A percentile compares a stretch with the other conserved stretches of the same genome.
These are phyloP conservation scores for Halichondria panicea DNA, from an alignment of 37 sponge, comb jelly and placozoan genomes.

Conservation along the genomic window DNA sequence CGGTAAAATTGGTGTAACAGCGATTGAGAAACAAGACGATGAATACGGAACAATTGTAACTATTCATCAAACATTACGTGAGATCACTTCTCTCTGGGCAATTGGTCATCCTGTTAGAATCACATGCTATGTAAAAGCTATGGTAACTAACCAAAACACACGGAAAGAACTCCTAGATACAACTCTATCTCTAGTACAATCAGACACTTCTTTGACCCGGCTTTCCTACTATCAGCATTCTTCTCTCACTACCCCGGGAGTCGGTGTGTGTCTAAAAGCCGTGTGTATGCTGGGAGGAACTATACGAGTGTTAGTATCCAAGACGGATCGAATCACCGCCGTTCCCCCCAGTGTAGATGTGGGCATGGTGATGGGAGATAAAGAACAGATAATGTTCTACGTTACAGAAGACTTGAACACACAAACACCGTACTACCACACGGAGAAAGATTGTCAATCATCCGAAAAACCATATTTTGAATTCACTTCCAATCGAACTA, in stretches of 20 bases:
- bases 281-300: conserved; percentile 23
- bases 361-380: conserved; percentile 29
- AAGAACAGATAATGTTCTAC: conserved; percentile 16
- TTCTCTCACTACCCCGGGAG: neutral
- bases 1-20: neutral
- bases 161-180: neutral
- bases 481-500: neutral
- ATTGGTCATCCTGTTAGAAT: conserved; percentile 9
- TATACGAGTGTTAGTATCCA: neutral
- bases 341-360: conserved; percentile 1
- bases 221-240: conserved; percentile 19
- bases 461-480: neutral
- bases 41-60: neutral
- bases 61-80: neutral
- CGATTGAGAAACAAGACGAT: neutral
- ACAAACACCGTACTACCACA: conserved; percentile 13
- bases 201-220: neutral
- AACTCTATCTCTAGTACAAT: neutral
- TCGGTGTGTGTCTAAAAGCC: conserved; percentile 19
- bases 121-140: conserved; percentile 19
- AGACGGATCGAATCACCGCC: neutral
- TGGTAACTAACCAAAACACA: neutral
- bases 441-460: conserved; percentile 10
- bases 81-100: conserved; percentile 3
- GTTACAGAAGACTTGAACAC: neutral